Base-by-base conservation (phyloP, 2,888 invertebrate species). In the Phyllotreta striolata region DNA sequence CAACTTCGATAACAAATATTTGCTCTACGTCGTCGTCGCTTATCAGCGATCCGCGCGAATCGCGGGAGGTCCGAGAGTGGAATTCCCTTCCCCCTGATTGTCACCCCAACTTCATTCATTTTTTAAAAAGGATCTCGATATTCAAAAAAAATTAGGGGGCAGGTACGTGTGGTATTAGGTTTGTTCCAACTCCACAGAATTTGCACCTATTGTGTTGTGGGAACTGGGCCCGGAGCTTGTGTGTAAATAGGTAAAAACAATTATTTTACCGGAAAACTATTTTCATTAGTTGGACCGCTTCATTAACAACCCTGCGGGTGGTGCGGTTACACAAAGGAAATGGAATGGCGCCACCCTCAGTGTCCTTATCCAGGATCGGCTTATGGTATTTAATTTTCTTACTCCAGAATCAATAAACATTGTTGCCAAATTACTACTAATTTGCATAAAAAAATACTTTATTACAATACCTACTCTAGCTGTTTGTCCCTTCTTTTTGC, bases 261-360 rank as follows among this genome's bases (percentile, higher is more conserved):
- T 52, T 52, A 52, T 52, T 39, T 10, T 24, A 1, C 10, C 0
- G 52, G 52, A 52, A 52, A 52, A 52, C 52, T 52, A 52, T 52
- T 52, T 52, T 52, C 52, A 52, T 52, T 52, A 44, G 55, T 43
- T 34, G 13, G 46, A 56, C 12, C 46, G 35, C 55, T 56, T 56
- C 55, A 56, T 56, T 44, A 56, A 56, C 44, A 44, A 13, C 55
- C 44, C 44, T 35, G 41, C 46, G 35, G 55, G 55, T 44, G 37
- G 55, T 56, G 43, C 7, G 43, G 52, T 39, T 52, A 52, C 52
- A 52, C 52, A 52, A 44, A 44, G 37, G 55, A 56, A 56, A 56
- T 35, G 14, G 37, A 55, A 12, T 37, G 44, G 44, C 35, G 13
- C 37, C 37, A 10, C 44, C 44, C 35, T 38, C 6, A 38, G 13